Percentiles rank a stretch among this genome's conserved stretches.
Conservation (phyloP, 35 echinoderm and acorn worm genomes). For the Lytechinus variegatus region DNA sequence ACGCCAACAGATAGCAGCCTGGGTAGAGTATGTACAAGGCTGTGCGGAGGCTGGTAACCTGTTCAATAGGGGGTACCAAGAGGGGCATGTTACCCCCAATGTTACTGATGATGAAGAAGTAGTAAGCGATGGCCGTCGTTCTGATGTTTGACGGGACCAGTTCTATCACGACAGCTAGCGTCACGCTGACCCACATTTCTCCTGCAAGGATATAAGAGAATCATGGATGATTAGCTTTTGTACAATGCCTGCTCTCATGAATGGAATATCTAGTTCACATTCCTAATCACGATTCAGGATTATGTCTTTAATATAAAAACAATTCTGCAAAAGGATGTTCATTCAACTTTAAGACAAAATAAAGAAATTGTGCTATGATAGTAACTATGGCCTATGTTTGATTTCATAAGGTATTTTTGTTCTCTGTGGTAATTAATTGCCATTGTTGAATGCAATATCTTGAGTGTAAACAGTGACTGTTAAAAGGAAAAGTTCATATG, state of each 20-base stretch:
- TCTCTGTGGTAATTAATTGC: too few relatives aligned
- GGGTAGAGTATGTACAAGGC: conserved; percentile 82
- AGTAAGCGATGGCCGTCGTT: conserved; percentile 76
- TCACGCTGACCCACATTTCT: conserved; percentile 92
- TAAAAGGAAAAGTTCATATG: too few relatives aligned
- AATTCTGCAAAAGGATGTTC: too few relatives aligned
- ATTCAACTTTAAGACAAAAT: too few relatives aligned
- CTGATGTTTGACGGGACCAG: conserved; percentile 71
- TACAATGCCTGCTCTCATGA: not conserved
- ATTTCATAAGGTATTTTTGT: too few relatives aligned
- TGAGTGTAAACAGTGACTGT: too few relatives aligned
- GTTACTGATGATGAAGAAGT: conserved; percentile 94
- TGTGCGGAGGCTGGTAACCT: conserved; percentile 26
- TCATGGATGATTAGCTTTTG: not conserved
- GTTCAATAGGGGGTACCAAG: conserved; percentile 56
- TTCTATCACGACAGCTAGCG: conserved; percentile 81
- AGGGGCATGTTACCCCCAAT: conserved; percentile 88
- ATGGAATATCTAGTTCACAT: not conserved
- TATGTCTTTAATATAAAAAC: too few relatives aligned
- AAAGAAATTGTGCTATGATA: too few relatives aligned
- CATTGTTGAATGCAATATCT: too few relatives aligned
- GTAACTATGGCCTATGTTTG: too few relatives aligned
- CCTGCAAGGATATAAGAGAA: conserved; percentile 32
- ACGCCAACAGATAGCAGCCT: conserved; percentile 78
- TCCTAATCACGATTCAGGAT: too few relatives aligned